Percentiles rank a stretch among this genome's conserved stretches.
Evolutionary conservation across 2,888 invertebrate species (phyloP).

Genomic region (Lingula anatina): DNA sequence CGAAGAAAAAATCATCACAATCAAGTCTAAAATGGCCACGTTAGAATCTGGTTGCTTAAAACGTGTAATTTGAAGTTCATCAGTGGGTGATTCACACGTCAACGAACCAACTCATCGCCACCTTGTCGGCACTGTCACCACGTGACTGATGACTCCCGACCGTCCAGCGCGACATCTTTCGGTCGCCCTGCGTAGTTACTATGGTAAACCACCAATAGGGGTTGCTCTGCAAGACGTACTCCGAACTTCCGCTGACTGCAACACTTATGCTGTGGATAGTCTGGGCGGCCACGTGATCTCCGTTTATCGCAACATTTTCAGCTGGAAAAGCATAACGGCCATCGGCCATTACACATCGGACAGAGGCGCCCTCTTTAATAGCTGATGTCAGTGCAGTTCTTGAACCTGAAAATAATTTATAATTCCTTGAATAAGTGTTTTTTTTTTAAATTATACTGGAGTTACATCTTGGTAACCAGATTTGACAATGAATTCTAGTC

Average conservation of each 20-base stretch:
- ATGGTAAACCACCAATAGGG: slow-evolving; percentile 19
- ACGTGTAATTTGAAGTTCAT: background rate
- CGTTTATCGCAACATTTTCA: background rate
- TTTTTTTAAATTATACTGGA: too few species aligned
- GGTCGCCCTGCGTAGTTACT: slow-evolving; percentile 16
- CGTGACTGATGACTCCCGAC: slow-evolving; percentile 16
- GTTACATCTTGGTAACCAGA: too few species aligned
- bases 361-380: background rate
- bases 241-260: background rate
- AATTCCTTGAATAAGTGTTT: too few species aligned
- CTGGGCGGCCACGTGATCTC: background rate
- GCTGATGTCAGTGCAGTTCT: background rate
- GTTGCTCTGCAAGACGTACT: slow-evolving; percentile 1
- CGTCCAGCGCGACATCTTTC: slow-evolving; percentile 17
- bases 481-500: too few species aligned
- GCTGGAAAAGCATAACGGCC: background rate
- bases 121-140: slow-evolving; percentile 16
- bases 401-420: too few species aligned
- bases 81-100: too few species aligned
- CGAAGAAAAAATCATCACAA: too few species aligned
- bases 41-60: background rate
- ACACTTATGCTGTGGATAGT: background rate
- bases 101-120: slow-evolving; percentile 17
- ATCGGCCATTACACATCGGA: background rate
- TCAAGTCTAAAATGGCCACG: too few species aligned